Percentiles rank a stretch among this genome's conserved stretches.
Evolutionary conservation across 1,140 invertebrate genomes (phyloP).

Genomic region (Drosophila nasuta): DNA sequence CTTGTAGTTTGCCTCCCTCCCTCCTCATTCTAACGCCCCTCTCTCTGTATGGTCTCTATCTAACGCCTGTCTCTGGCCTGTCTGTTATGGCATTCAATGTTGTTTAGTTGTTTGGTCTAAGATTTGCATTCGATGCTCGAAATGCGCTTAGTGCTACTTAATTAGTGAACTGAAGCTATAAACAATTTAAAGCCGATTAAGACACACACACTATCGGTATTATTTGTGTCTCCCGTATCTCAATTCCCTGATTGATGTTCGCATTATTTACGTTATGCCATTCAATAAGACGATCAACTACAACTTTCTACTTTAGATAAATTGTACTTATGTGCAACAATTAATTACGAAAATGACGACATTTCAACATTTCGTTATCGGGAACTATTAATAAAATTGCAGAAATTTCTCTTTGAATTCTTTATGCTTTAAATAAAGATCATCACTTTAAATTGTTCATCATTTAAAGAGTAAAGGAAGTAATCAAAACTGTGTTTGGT

Average conservation of each 20-base stretch:
- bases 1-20: conserved; percentile 11
- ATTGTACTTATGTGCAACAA: not conserved
- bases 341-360: not conserved
- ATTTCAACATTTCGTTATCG: not conserved
- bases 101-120: conserved; percentile 22
- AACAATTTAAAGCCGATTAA: conserved; percentile 71
- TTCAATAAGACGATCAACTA: not conserved
- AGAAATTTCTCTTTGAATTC: not conserved
- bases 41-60: not conserved
- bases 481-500: too few species aligned
- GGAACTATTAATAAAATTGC: not conserved
- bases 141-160: conserved; percentile 69
- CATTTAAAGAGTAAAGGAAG: too few species aligned
- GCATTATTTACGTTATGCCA: not conserved
- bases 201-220: conserved; percentile 6
- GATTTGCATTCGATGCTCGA: conserved; percentile 48
- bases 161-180: conserved; percentile 60
- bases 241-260: conserved; percentile 24
- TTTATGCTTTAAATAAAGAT: not conserved
- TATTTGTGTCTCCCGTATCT: not conserved
- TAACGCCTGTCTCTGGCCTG: not conserved
- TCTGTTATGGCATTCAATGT: not conserved
- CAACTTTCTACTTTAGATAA: not conserved
- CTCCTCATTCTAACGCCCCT: not conserved
- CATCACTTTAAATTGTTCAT: too few species aligned